phyloP scores from a whole-genome alignment of 2,113 vertebrate species.

The Aplodontia rufa region DNA sequence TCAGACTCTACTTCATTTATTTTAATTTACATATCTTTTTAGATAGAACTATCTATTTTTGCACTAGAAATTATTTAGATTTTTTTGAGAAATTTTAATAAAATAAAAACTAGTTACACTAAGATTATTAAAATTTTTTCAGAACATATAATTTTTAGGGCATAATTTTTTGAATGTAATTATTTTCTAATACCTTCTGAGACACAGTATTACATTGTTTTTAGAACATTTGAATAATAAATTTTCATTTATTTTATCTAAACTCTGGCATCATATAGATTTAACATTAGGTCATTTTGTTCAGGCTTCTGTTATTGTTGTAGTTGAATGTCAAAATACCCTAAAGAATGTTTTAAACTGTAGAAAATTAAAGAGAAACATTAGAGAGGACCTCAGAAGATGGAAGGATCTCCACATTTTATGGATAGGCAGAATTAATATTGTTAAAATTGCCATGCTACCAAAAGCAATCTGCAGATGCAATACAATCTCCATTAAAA shows the following conservation, averaged over 20 bases:
- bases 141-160: not conserved
- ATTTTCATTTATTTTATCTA: constrained; percentile 14
- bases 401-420: no score
- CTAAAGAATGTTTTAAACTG: not conserved
- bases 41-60: not conserved
- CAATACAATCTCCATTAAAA: no score
- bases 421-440: no score
- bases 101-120: not conserved
- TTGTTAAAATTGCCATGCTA: no score
- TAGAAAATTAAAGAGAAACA: no score
- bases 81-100: not conserved
- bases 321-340: not conserved
- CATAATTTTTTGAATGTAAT: constrained; percentile 4
- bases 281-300: not conserved
- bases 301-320: not conserved
- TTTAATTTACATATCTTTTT: not conserved
- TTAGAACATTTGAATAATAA: not conserved
- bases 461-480: no score
- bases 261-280: not conserved
- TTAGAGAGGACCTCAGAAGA: no score
- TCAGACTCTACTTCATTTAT: not conserved
- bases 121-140: not conserved
- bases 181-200: constrained; percentile 4
- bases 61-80: not conserved
- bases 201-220: not conserved